phyloP scores from a whole-genome alignment of 2,888 invertebrate genomes.

The Mactromeris polynyma region DNA sequence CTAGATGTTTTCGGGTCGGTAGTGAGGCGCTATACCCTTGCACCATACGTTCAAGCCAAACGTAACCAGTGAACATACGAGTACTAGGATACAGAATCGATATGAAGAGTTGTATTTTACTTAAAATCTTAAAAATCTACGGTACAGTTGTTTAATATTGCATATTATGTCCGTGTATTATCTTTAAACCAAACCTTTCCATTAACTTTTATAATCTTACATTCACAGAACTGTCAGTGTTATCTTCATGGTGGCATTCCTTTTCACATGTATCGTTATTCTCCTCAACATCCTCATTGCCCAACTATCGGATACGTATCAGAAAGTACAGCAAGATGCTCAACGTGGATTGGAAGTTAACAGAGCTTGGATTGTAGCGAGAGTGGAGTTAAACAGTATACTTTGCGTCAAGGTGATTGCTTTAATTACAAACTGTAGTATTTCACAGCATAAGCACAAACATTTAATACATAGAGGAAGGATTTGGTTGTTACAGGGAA shows the following conservation, averaged over 20 bases:
- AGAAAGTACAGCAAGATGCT: conserved; percentile 83
- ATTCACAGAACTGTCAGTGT: conserved; percentile 77
- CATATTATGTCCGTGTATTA: too few species aligned
- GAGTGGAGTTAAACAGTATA: conserved; percentile 81
- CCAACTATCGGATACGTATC: conserved; percentile 84
- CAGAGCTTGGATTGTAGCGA: conserved; percentile 83
- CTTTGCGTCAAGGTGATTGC: conserved; percentile 73
- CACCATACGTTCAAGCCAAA: too few species aligned
- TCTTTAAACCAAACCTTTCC: background rate
- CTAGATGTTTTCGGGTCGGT: too few species aligned
- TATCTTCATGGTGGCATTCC: conserved; percentile 80
- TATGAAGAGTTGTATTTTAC: too few species aligned
- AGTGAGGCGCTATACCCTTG: too few species aligned
- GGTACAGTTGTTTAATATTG: too few species aligned
- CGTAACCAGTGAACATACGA: too few species aligned
- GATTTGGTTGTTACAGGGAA: too few species aligned
- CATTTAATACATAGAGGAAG: too few species aligned
- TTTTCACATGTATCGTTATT: conserved; percentile 81
- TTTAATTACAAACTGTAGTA: background rate
- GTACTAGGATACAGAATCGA: too few species aligned
- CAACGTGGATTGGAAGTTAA: conserved; percentile 82
- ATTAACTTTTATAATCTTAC: background rate
- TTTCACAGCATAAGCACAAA: too few species aligned
- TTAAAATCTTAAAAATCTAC: too few species aligned
- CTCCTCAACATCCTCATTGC: conserved; percentile 84